Percentiles rank a stretch among this genome's conserved stretches.
These are phyloP conservation scores for Cheilosia impressa DNA, from an alignment of 2,888 invertebrate genomes.

Conservation along the genomic window DNA sequence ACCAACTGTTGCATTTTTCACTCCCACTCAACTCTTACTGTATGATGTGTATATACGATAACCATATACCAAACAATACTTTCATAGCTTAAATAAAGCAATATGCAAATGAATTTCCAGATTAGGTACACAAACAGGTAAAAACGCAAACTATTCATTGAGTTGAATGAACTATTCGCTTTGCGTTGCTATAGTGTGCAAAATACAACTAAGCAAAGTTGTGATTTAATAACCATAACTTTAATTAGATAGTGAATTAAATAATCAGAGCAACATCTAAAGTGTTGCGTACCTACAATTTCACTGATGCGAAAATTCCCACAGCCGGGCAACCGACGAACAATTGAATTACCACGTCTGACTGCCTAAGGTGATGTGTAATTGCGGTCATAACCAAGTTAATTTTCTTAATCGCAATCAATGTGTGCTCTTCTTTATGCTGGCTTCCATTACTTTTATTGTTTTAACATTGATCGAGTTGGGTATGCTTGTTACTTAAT, in stretches of 20 bases:
- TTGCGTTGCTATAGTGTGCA: slow-evolving; percentile 1
- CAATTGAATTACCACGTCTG: slow-evolving; percentile 61
- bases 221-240: slow-evolving; percentile 61
- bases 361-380: slow-evolving; percentile 44
- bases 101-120: slow-evolving; percentile 10
- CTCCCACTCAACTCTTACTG: no score
- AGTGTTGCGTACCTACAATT: slow-evolving; percentile 67
- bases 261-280: slow-evolving; percentile 55
- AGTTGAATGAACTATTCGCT: slow-evolving; percentile 55
- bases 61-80: no score
- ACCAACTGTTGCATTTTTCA: no score
- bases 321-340: slow-evolving; percentile 21
- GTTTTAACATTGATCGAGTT: slow-evolving; percentile 21
- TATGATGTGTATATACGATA: no score
- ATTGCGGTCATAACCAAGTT: slow-evolving; percentile 66
- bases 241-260: slow-evolving; percentile 64
- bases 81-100: not conserved
- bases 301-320: slow-evolving; percentile 52
- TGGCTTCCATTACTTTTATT: slow-evolving; percentile 47
- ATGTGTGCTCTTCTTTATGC: slow-evolving; percentile 27
- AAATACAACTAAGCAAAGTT: slow-evolving; percentile 32
- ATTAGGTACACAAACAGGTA: slow-evolving; percentile 1
- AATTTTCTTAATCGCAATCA: slow-evolving; percentile 66
- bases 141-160: slow-evolving; percentile 19
- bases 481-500: slow-evolving; percentile 8